Conservation (phyloP, 2,797 vertebrate species). For the Phalanger gymnotis region DNA sequence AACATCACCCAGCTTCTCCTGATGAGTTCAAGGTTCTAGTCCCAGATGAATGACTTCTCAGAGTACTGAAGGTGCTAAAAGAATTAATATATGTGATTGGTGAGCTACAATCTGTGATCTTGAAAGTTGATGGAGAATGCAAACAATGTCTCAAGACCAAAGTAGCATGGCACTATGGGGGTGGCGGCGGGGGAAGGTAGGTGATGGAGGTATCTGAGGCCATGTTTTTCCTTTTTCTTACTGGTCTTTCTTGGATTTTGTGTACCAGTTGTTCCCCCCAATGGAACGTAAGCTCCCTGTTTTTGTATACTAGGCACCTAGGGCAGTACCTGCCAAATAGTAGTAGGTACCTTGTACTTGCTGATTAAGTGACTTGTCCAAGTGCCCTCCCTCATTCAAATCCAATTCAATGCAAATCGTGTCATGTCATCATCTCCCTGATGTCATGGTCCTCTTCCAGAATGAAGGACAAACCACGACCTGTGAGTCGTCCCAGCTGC, state of each 20-base stretch:
- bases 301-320: neutral
- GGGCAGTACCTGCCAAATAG: neutral
- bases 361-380: no score
- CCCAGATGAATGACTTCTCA: no score
- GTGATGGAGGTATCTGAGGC: neutral
- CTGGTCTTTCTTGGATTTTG: neutral
- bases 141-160: neutral
- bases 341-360: neutral
- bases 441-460: no score
- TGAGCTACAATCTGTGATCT: neutral
- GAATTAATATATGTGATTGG: neutral
- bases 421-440: no score
- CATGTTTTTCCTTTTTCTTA: neutral
- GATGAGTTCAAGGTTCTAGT: no score
- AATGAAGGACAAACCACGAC: no score
- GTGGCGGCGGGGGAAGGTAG: neutral
- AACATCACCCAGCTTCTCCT: no score
- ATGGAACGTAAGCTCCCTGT: neutral
- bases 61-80: neutral
- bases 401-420: no score
- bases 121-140: neutral
- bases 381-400: no score
- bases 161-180: neutral
- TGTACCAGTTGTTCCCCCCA: no score
- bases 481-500: no score